phyloP scores from a whole-genome alignment of 2,888 invertebrate genomes.

The Ectemnius cavifrons region DNA sequence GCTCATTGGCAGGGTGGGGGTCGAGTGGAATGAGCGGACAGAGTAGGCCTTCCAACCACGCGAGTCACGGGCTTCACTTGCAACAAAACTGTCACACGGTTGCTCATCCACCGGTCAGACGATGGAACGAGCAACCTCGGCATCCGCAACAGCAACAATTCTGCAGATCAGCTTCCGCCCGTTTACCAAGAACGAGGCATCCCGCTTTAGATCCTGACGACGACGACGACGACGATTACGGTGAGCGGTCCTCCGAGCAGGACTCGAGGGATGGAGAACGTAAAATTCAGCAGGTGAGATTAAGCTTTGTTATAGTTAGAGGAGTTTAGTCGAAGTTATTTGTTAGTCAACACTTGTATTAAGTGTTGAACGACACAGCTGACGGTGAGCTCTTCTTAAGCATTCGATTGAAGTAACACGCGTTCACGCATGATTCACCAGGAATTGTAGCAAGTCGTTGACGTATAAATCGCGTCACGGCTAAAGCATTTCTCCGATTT shows the following conservation, averaged over 20 bases:
- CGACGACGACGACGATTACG: slow-evolving; percentile 75
- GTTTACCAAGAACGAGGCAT: slow-evolving; percentile 82
- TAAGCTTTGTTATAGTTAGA: too few species aligned
- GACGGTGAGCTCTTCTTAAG: too few species aligned
- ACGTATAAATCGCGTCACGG: too few species aligned
- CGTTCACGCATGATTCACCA: too few species aligned
- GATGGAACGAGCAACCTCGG: slow-evolving; percentile 63
- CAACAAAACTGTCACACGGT: slow-evolving; percentile 56
- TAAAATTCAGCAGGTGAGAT: slow-evolving; percentile 84
- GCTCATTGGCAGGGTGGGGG: slow-evolving; percentile 55
- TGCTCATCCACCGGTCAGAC: slow-evolving; percentile 55
- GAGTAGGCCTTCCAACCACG: slow-evolving; percentile 47
- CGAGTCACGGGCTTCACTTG: slow-evolving; percentile 46
- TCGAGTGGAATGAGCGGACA: too few species aligned
- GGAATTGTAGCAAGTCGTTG: too few species aligned
- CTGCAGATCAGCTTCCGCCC: slow-evolving; percentile 90
- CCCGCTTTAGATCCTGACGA: slow-evolving; percentile 74
- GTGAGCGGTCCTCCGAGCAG: slow-evolving; percentile 75
- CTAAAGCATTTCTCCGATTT: too few species aligned
- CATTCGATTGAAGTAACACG: too few species aligned
- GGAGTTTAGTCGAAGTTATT: too few species aligned
- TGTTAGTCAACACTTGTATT: not conserved
- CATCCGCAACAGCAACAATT: slow-evolving; percentile 83
- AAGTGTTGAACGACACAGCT: not conserved
- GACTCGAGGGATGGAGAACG: slow-evolving; percentile 84